Conservation (phyloP, 2,888 invertebrate genomes). For the Caenorhabditis sp. region DNA sequence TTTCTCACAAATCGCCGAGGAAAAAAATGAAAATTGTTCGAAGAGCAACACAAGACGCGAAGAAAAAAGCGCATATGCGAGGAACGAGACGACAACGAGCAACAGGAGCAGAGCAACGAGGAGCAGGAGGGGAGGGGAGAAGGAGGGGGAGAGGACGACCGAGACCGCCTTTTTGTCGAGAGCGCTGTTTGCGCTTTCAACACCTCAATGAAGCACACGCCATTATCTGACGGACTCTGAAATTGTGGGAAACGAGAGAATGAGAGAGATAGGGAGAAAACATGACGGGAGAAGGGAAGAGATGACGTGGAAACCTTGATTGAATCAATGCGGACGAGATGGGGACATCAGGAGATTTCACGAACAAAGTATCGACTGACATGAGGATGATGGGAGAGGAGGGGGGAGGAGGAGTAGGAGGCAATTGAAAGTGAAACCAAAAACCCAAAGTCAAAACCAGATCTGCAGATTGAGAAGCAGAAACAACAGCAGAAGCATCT, state of each 20-base stretch:
- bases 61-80: conserved; percentile 59
- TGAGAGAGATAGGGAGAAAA: conserved; percentile 12
- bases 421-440: conserved; percentile 50
- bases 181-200: conserved; percentile 63
- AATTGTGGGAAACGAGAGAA: conserved; percentile 15
- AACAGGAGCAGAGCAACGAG: conserved; percentile 37
- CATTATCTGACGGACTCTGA: conserved; percentile 44
- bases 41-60: conserved; percentile 50
- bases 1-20: conserved; percentile 54
- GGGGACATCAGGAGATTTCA: conserved; percentile 29
- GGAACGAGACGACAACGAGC: conserved; percentile 44
- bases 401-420: too few relatives aligned
- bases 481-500: not conserved
- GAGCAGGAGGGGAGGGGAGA: conserved; percentile 32
- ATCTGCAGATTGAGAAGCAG: conserved; percentile 25
- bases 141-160: too few relatives aligned
- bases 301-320: not conserved
- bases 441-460: conserved; percentile 56
- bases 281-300: too few relatives aligned
- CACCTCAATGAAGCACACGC: conserved; percentile 57
- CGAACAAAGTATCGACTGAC: conserved; percentile 36
- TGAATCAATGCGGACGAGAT: conserved; percentile 14
- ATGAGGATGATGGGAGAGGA: too few relatives aligned
- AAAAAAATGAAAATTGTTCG: conserved; percentile 60
- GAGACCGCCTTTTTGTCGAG: conserved; percentile 59